Conservation (phyloP, 2,888 invertebrate species). For the Chrysolina americana region DNA sequence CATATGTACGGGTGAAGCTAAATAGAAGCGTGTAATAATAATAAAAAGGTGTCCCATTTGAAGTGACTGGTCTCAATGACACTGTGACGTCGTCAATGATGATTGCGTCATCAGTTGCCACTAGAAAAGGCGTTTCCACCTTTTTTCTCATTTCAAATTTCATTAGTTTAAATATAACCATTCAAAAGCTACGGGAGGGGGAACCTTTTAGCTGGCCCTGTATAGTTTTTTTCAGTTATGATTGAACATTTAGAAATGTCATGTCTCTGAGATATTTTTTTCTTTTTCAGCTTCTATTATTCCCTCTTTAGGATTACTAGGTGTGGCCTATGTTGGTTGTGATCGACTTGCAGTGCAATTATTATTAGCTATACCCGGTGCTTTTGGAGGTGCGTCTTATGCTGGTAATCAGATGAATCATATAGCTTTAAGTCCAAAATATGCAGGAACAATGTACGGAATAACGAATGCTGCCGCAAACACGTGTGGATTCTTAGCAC, state of each 20-base stretch:
- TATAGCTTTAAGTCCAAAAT: slow-evolving; percentile 85
- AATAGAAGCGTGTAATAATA: too few relatives aligned
- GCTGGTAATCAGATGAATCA: slow-evolving; percentile 90
- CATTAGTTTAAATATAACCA: not conserved
- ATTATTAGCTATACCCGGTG: slow-evolving; percentile 80
- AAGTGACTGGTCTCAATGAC: too few relatives aligned
- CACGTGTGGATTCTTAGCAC: slow-evolving; percentile 87
- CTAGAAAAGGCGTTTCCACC: too few relatives aligned
- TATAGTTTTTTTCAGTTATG: too few relatives aligned
- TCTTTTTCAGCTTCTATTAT: slow-evolving; percentile 75
- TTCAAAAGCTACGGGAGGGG: too few relatives aligned
- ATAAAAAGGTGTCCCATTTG: too few relatives aligned
- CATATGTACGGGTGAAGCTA: too few relatives aligned
- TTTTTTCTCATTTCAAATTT: not conserved
- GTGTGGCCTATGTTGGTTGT: slow-evolving; percentile 86
- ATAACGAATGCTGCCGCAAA: slow-evolving; percentile 88
- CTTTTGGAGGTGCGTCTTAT: slow-evolving; percentile 84
- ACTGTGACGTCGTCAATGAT: too few relatives aligned
- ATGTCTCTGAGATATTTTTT: too few relatives aligned
- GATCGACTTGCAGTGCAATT: slow-evolving; percentile 80
- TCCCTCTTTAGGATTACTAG: slow-evolving; percentile 82
- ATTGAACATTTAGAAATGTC: not conserved
- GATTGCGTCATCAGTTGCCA: too few relatives aligned
- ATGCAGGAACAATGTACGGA: slow-evolving; percentile 88
- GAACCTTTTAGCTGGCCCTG: too few relatives aligned